Conservation (phyloP, 1,140 invertebrate genomes). For the Branchinecta lynchi region DNA sequence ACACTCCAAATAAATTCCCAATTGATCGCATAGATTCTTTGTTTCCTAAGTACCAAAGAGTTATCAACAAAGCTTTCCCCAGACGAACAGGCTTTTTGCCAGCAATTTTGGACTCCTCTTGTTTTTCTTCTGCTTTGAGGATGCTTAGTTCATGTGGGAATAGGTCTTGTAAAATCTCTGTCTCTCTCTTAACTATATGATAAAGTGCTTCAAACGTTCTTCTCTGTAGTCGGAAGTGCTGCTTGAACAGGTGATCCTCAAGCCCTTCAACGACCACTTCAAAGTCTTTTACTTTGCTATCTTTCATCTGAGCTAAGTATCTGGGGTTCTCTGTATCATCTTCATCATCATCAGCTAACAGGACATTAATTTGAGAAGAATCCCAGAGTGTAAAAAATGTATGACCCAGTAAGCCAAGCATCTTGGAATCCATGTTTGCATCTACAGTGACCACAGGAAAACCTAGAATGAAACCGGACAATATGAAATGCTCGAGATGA, state of each 20-base stretch:
- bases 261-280: constrained; percentile 3
- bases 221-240: constrained; percentile 6
- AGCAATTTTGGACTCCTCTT: not conserved
- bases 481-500: no score
- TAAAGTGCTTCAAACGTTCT: not conserved
- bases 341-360: not conserved
- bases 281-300: constrained; percentile 4
- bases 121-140: constrained; percentile 3
- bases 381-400: not conserved
- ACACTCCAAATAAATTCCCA: constrained; percentile 1
- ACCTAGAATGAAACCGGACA: not conserved
- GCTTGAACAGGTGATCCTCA: not conserved
- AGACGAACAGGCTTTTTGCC: not conserved
- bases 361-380: not conserved
- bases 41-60: not conserved
- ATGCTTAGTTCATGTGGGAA: not conserved
- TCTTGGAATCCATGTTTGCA: not conserved
- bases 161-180: not conserved
- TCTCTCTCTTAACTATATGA: not conserved
- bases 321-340: not conserved
- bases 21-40: constrained; percentile 9
- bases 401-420: not conserved
- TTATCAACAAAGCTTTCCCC: not conserved
- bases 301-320: not conserved
- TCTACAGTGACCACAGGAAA: not conserved